Base-by-base conservation (phyloP, 2,888 invertebrate genomes). In the Microplitis manilae region DNA sequence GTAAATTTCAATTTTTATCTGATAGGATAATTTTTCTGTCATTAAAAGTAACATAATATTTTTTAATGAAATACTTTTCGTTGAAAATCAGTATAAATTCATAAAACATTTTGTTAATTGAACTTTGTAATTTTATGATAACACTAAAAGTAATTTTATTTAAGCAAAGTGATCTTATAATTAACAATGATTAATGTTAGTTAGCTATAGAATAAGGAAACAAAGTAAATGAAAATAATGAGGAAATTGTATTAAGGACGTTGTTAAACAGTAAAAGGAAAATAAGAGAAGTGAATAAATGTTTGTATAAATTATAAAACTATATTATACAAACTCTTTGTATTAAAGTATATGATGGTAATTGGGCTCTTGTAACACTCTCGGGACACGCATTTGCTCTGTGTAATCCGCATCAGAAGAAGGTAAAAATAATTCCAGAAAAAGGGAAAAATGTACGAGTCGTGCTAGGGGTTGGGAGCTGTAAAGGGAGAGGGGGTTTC, bases 341-440 rank as follows among this genome's bases (percentile, higher is more conserved):
- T 50, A 50, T 50, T 50, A 50, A 50, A 87, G 86, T 85, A 84
- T 81, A 84, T 81, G 83, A 84, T 81, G 80, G 80, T 81, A 82
- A 85, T 83, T 83, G 83, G 83, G 80, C 78, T 77, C 64, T 73
- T 70, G 80, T 73, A 73, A 79, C 76, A 79, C 68, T 76, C 76
- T 76, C 75, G 77, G 77, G 75, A 77, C 80, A 79, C 77, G 79
- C 79, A 80, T 78, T 79, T 61, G n/a, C 20, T 15, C 62, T 15
- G 20, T 17, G 20, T 17, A 17, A 62, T 17, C 20, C 20, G 30
- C 30, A 30, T 62, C 62, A 62, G 7, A n/a, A 62, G 62, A 15
- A 62, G 62, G 15, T 17, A 15, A 62, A 62, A 62, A 15, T 62
- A 62, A 62, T 62, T 62, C 1, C 5, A 17, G 15, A 17, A 15